Conservation (phyloP, 2,113 vertebrate species). For the Cercocebus atys region DNA sequence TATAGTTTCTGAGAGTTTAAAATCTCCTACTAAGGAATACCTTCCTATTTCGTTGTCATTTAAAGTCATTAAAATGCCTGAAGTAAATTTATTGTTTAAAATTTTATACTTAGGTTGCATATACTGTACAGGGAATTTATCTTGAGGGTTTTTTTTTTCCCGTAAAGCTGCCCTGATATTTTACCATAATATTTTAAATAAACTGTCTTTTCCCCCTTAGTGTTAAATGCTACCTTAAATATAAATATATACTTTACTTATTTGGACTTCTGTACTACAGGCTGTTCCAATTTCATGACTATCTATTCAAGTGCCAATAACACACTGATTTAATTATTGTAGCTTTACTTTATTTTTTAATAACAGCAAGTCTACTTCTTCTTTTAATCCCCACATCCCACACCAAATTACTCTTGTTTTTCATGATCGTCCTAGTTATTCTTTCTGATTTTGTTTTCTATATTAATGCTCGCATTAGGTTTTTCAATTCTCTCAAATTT, state of each 20-base stretch:
- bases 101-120: neutral
- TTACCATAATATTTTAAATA: neutral
- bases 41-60: neutral
- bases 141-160: neutral
- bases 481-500: neutral
- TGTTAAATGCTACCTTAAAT: neutral
- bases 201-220: neutral
- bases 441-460: constrained; percentile 13
- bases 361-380: neutral
- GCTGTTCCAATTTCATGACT: neutral
- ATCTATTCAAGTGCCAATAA: neutral
- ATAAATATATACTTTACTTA: neutral
- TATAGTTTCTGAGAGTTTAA: neutral
- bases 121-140: neutral
- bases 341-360: neutral
- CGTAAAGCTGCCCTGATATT: neutral
- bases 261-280: neutral
- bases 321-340: neutral
- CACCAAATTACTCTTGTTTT: neutral
- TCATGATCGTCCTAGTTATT: neutral
- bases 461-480: neutral
- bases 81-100: constrained; percentile 9
- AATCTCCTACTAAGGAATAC: neutral
- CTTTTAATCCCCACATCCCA: neutral
- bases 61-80: neutral